phyloP scores from a whole-genome alignment of 2,797 vertebrate species.

The Brachyalestes nurse region DNA sequence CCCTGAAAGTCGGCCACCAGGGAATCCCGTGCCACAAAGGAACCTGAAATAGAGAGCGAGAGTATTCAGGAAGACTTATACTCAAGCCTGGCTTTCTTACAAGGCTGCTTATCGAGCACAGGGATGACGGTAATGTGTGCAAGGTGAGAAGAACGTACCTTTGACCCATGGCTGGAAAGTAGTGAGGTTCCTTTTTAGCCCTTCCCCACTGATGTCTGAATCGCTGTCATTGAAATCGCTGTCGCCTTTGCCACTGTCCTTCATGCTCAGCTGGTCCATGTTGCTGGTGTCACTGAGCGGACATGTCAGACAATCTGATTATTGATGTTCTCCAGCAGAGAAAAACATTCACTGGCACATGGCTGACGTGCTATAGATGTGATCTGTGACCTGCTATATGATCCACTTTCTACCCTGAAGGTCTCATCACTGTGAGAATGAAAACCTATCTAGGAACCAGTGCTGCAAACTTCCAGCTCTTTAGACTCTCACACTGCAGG shows the following conservation, averaged over 20 bases:
- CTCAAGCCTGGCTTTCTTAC: neutral
- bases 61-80: neutral
- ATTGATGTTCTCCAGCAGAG: constrained; percentile 64
- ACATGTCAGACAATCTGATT: constrained; percentile 68
- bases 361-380: neutral
- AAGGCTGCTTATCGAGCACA: neutral
- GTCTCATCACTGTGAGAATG: neutral
- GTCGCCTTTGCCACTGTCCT: constrained; percentile 97
- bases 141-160: constrained; percentile 65
- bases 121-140: neutral
- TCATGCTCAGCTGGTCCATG: constrained; percentile 81
- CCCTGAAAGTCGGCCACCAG: constrained; percentile 63
- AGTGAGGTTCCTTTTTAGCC: constrained; percentile 85
- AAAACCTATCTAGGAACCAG: neutral
- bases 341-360: constrained; percentile 29
- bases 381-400: neutral
- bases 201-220: constrained; percentile 92
- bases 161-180: constrained; percentile 71
- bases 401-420: neutral
- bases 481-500: too few species aligned
- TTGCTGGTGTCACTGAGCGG: constrained; percentile 85
- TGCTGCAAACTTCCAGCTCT: neutral
- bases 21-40: constrained; percentile 60
- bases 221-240: constrained; percentile 98
- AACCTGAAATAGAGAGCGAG: constrained; percentile 63